Percentiles rank a stretch among this genome's conserved stretches.
Conservation (phyloP, 2,888 invertebrate species). For the Exocentrus adspersus region DNA sequence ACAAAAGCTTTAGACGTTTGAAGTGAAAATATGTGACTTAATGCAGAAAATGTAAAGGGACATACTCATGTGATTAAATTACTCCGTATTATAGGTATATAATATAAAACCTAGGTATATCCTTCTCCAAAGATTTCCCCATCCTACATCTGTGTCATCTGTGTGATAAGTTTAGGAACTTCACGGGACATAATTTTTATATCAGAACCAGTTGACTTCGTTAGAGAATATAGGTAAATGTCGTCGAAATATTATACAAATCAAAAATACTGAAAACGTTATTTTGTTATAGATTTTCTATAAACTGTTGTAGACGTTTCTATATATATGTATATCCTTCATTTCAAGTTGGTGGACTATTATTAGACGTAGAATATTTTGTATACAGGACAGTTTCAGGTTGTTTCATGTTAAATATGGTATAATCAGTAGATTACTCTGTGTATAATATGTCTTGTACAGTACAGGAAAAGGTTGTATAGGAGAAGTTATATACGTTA, state of each 20-base stretch:
- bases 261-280: conserved; percentile 3
- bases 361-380: conserved; percentile 5
- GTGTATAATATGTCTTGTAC: conserved; percentile 23
- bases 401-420: conserved; percentile 15
- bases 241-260: conserved; percentile 2
- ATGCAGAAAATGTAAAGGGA: too few relatives aligned
- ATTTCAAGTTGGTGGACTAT: neutral
- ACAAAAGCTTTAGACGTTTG: too few relatives aligned
- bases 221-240: neutral
- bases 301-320: conserved; percentile 12
- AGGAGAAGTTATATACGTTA: conserved; percentile 5
- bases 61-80: too few relatives aligned
- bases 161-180: conserved; percentile 7
- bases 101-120: too few relatives aligned
- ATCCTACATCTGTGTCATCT: conserved; percentile 1
- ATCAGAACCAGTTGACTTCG: conserved; percentile 1
- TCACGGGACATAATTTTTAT: conserved; percentile 9
- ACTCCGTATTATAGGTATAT: too few relatives aligned
- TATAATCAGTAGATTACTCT: conserved; percentile 27
- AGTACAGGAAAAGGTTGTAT: conserved; percentile 25
- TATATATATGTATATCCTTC: conserved; percentile 1
- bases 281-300: conserved; percentile 17
- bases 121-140: too few relatives aligned
- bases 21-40: too few relatives aligned
- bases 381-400: conserved; percentile 10